These are phyloP conservation scores for Tachypleus tridentatus DNA, from an alignment of 1,140 invertebrate genomes.

Conservation along the genomic window DNA sequence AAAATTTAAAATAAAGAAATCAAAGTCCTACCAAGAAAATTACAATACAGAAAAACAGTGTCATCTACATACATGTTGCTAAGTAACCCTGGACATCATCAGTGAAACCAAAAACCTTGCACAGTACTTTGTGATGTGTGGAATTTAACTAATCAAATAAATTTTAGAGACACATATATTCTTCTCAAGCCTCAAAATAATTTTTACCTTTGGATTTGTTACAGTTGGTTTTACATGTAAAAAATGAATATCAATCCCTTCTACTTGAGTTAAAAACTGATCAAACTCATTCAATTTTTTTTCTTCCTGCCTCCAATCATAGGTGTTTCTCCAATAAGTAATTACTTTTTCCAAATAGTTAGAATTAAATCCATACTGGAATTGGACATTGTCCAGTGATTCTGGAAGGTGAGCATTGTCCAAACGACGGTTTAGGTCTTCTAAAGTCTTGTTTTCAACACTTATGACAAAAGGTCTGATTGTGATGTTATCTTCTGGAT, in stretches of 20 bases:
- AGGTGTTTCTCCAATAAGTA: constrained; percentile 59
- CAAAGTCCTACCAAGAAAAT: no score
- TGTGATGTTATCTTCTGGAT: constrained; percentile 5
- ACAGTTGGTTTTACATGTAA: constrained; percentile 34
- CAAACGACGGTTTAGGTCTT: constrained; percentile 17
- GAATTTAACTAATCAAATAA: no score
- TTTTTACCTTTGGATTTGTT: constrained; percentile 6
- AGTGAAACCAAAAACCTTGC: no score
- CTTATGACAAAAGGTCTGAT: constrained; percentile 17
- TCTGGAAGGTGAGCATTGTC: constrained; percentile 8
- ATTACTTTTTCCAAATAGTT: constrained; percentile 52
- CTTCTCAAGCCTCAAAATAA: no score
- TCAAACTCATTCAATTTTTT: constrained; percentile 40
- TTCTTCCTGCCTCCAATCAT: constrained; percentile 58
- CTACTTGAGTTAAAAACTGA: constrained; percentile 38
- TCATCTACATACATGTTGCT: no score
- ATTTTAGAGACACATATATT: no score
- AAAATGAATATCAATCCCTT: constrained; percentile 57
- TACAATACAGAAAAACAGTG: no score
- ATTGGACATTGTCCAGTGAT: constrained; percentile 52
- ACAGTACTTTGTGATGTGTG: no score
- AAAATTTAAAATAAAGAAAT: no score
- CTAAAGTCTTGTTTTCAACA: constrained; percentile 12
- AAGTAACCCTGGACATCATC: no score
- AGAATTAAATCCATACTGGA: constrained; percentile 64